Evolutionary conservation across 2,797 vertebrate genomes (phyloP).

Genomic region (Poliocrania exsul): DNA sequence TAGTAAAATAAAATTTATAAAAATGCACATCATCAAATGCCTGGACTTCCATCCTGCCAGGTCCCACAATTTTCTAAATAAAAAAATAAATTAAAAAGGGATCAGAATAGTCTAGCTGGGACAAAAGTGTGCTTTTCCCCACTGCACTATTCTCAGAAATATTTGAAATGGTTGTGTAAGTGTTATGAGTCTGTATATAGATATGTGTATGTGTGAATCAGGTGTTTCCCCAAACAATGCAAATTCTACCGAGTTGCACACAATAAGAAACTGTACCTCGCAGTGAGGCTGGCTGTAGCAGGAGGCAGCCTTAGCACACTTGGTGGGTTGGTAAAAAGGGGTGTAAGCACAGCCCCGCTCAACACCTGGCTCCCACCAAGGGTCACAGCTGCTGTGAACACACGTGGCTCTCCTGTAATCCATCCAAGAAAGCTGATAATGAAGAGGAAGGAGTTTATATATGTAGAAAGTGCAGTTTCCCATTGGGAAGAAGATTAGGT

Average conservation of each 20-base stretch:
- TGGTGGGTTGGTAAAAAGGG: background rate
- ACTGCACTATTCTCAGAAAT: background rate
- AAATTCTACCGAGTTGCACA: background rate
- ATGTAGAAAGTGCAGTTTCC: background rate
- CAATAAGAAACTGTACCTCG: background rate
- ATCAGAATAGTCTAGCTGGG: background rate
- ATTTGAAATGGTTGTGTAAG: background rate
- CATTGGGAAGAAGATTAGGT: background rate
- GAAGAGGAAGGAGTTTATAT: background rate
- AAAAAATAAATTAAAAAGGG: background rate
- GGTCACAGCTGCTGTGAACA: background rate
- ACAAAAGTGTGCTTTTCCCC: background rate
- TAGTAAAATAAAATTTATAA: background rate
- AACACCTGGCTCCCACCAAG: background rate
- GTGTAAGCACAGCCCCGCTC: background rate
- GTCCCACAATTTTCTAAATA: background rate
- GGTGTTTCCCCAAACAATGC: background rate
- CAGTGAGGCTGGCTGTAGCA: background rate
- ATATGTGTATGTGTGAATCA: background rate
- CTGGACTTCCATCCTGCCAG: background rate
- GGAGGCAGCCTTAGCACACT: background rate
- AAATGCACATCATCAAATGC: background rate
- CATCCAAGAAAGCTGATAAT: background rate
- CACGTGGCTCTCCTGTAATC: accelerated
- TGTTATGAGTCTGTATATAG: background rate